phyloP scores from a whole-genome alignment of 2,113 vertebrate genomes.

The Urocitellus parryii region DNA sequence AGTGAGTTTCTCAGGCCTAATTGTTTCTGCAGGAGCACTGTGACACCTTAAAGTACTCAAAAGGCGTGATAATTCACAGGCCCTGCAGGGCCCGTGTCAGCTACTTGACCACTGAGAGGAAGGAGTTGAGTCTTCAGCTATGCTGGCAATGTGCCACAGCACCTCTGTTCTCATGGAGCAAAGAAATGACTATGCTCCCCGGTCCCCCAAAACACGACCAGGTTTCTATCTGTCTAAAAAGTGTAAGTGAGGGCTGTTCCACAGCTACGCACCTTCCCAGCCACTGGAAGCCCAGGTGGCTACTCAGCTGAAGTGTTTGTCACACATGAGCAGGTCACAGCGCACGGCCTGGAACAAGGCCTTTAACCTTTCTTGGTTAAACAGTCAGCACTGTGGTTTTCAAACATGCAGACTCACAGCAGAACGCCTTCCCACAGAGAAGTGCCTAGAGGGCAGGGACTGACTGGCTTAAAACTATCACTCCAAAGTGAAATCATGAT shows the following conservation, averaged over 20 bases:
- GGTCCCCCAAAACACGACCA: neutral
- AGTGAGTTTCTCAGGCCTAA: constrained; percentile 52
- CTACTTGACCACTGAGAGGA: constrained; percentile 15
- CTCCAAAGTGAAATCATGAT: constrained; percentile 3
- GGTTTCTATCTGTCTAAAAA: neutral
- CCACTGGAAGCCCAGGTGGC: too few species aligned
- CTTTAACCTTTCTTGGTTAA: neutral
- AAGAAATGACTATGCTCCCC: neutral
- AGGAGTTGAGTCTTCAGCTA: neutral
- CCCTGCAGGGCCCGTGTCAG: constrained; percentile 29
- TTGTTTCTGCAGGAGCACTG: constrained; percentile 70
- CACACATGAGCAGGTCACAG: neutral
- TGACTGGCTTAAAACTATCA: neutral
- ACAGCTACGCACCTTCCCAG: neutral
- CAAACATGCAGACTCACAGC: constrained; percentile 11
- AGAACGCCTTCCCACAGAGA: neutral
- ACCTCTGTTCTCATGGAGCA: constrained; percentile 43
- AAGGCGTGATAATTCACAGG: constrained; percentile 66
- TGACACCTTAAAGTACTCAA: constrained; percentile 59
- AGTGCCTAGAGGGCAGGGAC: neutral
- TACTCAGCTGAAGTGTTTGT: neutral
- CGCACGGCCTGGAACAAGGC: neutral
- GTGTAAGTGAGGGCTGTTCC: neutral
- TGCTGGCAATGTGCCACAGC: neutral
- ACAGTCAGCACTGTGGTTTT: neutral